phyloP scores from a whole-genome alignment of 1,140 invertebrate species.

The Diuraphis noxia region DNA sequence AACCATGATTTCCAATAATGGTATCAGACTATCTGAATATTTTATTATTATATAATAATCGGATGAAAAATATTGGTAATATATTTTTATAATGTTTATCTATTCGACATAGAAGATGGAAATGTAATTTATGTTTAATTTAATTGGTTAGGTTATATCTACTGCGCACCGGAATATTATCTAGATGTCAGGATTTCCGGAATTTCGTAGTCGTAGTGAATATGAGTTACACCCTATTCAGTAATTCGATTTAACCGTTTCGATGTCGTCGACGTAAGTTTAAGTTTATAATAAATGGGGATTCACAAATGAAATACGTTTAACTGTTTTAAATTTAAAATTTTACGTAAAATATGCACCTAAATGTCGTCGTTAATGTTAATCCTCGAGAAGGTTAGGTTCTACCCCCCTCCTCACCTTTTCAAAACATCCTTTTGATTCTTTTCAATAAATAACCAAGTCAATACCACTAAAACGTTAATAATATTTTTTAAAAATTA shows the following conservation, averaged over 20 bases:
- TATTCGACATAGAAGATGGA: neutral
- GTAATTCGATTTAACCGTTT: neutral
- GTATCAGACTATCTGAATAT: neutral
- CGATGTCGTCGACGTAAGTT: neutral
- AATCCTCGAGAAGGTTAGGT: neutral
- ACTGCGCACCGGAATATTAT: neutral
- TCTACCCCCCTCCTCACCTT: neutral
- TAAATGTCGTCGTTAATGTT: neutral
- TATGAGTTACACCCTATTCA: constrained; percentile 3
- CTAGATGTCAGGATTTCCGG: constrained; percentile 9
- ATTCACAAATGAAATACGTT: neutral
- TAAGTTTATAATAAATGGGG: neutral
- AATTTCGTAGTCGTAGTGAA: too few relatives aligned
- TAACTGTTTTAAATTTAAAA: neutral
- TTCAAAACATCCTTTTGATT: neutral
- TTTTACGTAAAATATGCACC: neutral
- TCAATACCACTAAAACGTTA: neutral
- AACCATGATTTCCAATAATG: neutral
- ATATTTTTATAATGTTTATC: neutral
- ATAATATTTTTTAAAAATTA: neutral
- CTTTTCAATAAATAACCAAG: neutral
- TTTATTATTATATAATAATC: neutral
- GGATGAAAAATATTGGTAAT: neutral
- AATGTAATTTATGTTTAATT: neutral
- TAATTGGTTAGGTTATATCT: neutral